A percentile compares a stretch with the other conserved stretches of the same genome.
Evolutionary conservation across 1,140 invertebrate genomes (phyloP).

Genomic region (Metopolophium dirhodum): DNA sequence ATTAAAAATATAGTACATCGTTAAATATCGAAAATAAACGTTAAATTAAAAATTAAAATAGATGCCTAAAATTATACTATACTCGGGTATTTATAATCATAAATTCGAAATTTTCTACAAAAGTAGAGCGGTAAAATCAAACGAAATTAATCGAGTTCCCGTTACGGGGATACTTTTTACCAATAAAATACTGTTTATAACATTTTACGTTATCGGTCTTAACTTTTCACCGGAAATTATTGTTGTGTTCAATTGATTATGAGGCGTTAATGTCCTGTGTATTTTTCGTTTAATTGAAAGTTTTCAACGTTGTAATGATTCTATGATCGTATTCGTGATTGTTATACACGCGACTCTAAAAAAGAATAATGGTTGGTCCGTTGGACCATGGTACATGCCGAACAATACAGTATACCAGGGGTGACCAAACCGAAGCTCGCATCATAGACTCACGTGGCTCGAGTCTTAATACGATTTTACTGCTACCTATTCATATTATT

Average conservation of each 20-base stretch:
- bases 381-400: background rate
- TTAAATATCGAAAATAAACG: background rate
- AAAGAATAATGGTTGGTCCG: background rate
- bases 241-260: background rate
- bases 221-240: background rate
- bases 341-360: background rate
- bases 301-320: background rate
- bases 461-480: too few species aligned
- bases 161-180: background rate
- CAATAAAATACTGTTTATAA: background rate
- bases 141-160: background rate
- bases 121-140: background rate
- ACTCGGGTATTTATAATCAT: background rate
- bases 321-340: background rate
- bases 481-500: too few species aligned
- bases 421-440: too few species aligned
- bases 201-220: background rate
- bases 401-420: background rate
- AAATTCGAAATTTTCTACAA: background rate
- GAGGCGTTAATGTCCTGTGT: background rate
- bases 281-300: background rate
- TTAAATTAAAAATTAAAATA: background rate
- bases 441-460: too few species aligned
- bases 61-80: background rate
- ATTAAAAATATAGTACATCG: background rate